phyloP scores from a whole-genome alignment of 2,888 invertebrate species.

The Coronaproctus castanopsis region DNA sequence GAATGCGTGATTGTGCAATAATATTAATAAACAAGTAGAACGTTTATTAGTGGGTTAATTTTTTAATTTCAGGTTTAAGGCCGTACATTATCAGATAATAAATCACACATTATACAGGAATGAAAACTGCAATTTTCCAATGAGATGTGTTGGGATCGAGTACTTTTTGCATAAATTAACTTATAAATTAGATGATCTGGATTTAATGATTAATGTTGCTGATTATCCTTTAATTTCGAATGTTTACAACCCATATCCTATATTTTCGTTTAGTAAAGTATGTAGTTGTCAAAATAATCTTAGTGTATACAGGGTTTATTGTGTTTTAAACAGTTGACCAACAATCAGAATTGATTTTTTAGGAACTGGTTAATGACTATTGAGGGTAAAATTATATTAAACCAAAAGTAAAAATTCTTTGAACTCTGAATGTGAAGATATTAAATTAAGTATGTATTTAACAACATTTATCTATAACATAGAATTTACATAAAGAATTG shows the following conservation, averaged over 20 bases:
- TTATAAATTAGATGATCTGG: conserved; percentile 58
- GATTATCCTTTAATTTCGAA: conserved; percentile 78
- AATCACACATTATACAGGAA: conserved; percentile 60
- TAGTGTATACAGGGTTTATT: too few species aligned
- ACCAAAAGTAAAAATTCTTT: too few species aligned
- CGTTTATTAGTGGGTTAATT: conserved; percentile 7
- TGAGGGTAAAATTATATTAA: too few species aligned
- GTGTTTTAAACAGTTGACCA: too few species aligned
- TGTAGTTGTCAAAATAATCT: conserved; percentile 17
- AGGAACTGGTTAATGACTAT: too few species aligned
- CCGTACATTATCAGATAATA: conserved; percentile 51
- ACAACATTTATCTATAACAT: too few species aligned
- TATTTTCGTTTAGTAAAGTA: conserved; percentile 93
- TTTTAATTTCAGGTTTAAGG: conserved; percentile 31
- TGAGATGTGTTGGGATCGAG: conserved; percentile 76
- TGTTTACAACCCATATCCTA: conserved; percentile 43
- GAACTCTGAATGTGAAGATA: too few species aligned
- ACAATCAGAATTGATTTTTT: too few species aligned
- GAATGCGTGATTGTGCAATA: too few species aligned
- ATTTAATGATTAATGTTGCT: conserved; percentile 68
- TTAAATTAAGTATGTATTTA: too few species aligned
- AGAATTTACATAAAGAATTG: too few species aligned
- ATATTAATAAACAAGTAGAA: too few species aligned
- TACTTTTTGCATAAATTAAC: conserved; percentile 56
- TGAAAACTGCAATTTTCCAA: conserved; percentile 72